Evolutionary conservation across 2,797 vertebrate species (phyloP).

Genomic region (Adelosebastes latens): DNA sequence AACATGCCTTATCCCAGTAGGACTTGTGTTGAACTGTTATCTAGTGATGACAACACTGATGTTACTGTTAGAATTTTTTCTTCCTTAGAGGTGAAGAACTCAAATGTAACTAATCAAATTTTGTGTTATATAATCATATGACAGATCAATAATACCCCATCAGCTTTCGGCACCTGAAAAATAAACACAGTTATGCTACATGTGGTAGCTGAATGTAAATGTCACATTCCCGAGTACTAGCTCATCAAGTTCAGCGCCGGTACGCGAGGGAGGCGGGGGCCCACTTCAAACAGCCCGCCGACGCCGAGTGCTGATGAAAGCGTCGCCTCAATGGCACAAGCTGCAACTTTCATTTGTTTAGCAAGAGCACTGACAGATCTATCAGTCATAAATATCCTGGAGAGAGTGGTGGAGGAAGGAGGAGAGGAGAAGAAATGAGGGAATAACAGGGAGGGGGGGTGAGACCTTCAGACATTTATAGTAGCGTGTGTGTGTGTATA

Average conservation of each 20-base stretch:
- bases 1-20: background rate
- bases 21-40: background rate
- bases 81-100: background rate
- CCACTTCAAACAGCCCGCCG: constrained; percentile 53
- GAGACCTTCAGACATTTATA: constrained; percentile 45
- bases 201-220: constrained; percentile 58
- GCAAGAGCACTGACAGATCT: constrained; percentile 61
- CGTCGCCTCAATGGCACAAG: constrained; percentile 26
- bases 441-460: constrained; percentile 25
- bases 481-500: background rate
- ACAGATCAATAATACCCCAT: constrained; percentile 28
- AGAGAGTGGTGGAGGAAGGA: constrained; percentile 42
- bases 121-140: constrained; percentile 7
- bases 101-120: background rate
- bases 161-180: constrained; percentile 34
- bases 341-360: constrained; percentile 74
- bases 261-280: constrained; percentile 42
- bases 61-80: background rate
- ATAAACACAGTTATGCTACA: constrained; percentile 43
- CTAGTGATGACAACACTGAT: background rate
- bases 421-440: constrained; percentile 31
- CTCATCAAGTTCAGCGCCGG: constrained; percentile 65
- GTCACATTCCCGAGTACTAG: constrained; percentile 64
- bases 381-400: constrained; percentile 70
- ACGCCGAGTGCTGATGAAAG: constrained; percentile 63